Base-by-base conservation (phyloP, 37 sponge, comb jelly and placozoan species). In the Geodia barretti region DNA sequence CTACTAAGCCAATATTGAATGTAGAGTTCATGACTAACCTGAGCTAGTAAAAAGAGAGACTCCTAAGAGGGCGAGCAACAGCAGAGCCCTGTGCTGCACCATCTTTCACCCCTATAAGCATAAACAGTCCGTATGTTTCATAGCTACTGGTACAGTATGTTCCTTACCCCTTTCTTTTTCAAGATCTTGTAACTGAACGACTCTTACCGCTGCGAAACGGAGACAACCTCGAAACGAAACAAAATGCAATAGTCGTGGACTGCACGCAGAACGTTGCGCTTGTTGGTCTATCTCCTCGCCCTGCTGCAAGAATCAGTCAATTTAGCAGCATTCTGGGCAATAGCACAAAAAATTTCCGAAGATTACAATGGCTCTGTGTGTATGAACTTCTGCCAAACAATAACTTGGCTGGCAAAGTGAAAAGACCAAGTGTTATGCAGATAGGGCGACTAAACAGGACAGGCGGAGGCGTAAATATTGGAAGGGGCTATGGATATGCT, bases 11-110 rank as follows among this genome's bases (percentile, higher is more conserved):
- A n/a, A n/a, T n/a, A n/a, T n/a, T n/a, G n/a, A n/a, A n/a, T n/a
- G n/a, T n/a, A n/a, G n/a, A n/a, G n/a, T n/a, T n/a, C n/a, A n/a
- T n/a, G n/a, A n/a, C 70, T 69, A 31, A 69, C 70, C 36, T 69
- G 70, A 35, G 25, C 33, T 30, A 2, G 36, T 69, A 34, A 69
- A 31, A 23, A 69, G 30, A 36, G 60, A 14, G 30, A 83, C 38
- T 65, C 84, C 84, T 38, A 84, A 34, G 11, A 84, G 84, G 84
- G 84, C 75, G 38, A 84, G 68, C 61, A 84, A 3, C 59, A 84
- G 39, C 17, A 84, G 61, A 43, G 68, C 29, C 76, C 39, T 75
- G 76, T 28, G 23, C 24, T 75, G 64, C 84, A 84, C 76, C 32
- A 1, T 71, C 11, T 29, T 26, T 62, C 77, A 63, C 77, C 77